phyloP scores from a whole-genome alignment of 2,888 invertebrate genomes.

The Amaurobius ferox region DNA sequence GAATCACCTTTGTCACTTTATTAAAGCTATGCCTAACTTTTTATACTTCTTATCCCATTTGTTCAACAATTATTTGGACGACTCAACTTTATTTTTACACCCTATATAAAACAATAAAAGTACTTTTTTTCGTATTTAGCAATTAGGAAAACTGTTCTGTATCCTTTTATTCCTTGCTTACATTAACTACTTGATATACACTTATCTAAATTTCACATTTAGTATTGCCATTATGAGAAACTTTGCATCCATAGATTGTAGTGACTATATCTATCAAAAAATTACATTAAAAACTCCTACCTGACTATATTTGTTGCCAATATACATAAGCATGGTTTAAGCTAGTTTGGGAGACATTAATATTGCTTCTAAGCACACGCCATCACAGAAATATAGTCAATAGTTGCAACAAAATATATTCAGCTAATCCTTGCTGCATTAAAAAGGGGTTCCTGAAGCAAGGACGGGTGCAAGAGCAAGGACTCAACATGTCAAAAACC shows the following conservation, averaged over 20 bases:
- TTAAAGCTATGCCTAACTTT: no score
- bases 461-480: constrained; percentile 26
- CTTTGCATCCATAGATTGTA: constrained; percentile 45
- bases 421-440: constrained; percentile 18
- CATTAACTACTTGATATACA: constrained; percentile 5
- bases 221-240: constrained; percentile 65
- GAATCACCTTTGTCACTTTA: no score
- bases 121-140: not conserved
- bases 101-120: no score
- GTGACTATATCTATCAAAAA: constrained; percentile 61
- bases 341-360: constrained; percentile 52
- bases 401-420: constrained; percentile 31
- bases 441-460: constrained; percentile 34
- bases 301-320: constrained; percentile 34
- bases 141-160: constrained; percentile 1
- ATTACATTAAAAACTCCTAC: constrained; percentile 39
- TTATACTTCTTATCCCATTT: no score
- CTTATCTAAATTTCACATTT: constrained; percentile 42
- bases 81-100: no score
- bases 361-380: constrained; percentile 57
- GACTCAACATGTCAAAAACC: constrained; percentile 2
- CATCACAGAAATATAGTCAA: constrained; percentile 62
- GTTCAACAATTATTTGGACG: no score
- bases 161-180: not conserved
- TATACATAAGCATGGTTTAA: constrained; percentile 55